Percentiles rank a stretch among this genome's conserved stretches.
phyloP scores from a whole-genome alignment of 2,113 vertebrate species.

The Lagopus muta region DNA sequence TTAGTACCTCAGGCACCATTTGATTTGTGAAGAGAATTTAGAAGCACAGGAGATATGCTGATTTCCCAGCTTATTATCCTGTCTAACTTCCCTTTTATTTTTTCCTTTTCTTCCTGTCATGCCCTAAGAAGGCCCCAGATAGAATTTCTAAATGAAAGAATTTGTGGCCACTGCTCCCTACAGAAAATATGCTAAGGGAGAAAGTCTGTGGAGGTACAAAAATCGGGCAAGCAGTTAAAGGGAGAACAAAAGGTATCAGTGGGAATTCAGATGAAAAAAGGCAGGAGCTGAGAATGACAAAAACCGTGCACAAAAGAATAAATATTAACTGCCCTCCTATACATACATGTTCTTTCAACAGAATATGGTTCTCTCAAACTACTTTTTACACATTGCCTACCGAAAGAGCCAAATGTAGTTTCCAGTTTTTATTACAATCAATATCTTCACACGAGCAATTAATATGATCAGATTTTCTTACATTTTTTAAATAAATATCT shows the following conservation, averaged over 20 bases:
- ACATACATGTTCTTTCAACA: background rate
- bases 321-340: constrained; percentile 54
- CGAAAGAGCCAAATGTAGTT: background rate
- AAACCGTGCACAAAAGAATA: constrained; percentile 34
- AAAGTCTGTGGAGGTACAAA: constrained; percentile 44
- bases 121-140: constrained; percentile 27
- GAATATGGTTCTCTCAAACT: background rate
- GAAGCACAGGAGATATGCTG: constrained; percentile 26
- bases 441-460: too few species aligned
- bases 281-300: constrained; percentile 31
- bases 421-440: background rate
- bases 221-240: constrained; percentile 44
- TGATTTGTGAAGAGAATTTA: constrained; percentile 32
- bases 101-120: constrained; percentile 23
- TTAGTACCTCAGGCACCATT: background rate
- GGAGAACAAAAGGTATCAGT: constrained; percentile 42
- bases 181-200: constrained; percentile 19
- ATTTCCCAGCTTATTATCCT: constrained; percentile 53
- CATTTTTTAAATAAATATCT: background rate
- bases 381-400: background rate
- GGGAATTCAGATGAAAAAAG: constrained; percentile 55
- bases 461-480: background rate
- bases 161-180: constrained; percentile 26
- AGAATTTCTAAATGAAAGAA: constrained; percentile 51
- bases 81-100: constrained; percentile 22